Conservation (phyloP, 2,797 vertebrate genomes). For the Tragelaphus eurycerus region DNA sequence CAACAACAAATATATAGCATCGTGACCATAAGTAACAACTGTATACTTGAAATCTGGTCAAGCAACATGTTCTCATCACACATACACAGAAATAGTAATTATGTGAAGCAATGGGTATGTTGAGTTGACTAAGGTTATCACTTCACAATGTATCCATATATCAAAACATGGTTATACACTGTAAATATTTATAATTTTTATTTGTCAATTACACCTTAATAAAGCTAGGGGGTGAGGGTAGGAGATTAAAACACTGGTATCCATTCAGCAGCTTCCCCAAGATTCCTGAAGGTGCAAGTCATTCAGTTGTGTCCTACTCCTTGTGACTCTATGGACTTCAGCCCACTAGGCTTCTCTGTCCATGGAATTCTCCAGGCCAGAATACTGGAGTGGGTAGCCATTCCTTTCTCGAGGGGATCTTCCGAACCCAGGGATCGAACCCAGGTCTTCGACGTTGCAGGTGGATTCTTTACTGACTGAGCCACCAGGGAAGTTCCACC, state of each 20-base stretch:
- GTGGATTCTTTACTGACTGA: background rate
- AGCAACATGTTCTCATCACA: background rate
- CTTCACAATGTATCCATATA: background rate
- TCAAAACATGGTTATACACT: background rate
- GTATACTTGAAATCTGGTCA: background rate
- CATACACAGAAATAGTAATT: background rate
- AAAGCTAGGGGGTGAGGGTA: background rate
- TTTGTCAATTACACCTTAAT: background rate
- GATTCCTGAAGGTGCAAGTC: background rate
- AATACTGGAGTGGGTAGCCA: background rate
- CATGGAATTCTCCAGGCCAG: background rate
- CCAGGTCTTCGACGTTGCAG: background rate
- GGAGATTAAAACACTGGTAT: background rate
- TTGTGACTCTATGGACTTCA: background rate
- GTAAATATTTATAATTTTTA: background rate
- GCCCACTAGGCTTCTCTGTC: background rate
- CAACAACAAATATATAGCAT: background rate
- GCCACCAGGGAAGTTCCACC: background rate
- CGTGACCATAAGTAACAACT: background rate
- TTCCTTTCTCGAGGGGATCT: background rate
- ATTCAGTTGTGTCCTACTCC: background rate
- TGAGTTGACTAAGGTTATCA: background rate
- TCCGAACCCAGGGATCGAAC: background rate
- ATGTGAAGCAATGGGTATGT: background rate
- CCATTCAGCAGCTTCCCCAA: background rate